Percentiles rank a stretch among this genome's conserved stretches.
Evolutionary conservation across 2,113 vertebrate genomes (phyloP).

Genomic region (Chitala chitala): DNA sequence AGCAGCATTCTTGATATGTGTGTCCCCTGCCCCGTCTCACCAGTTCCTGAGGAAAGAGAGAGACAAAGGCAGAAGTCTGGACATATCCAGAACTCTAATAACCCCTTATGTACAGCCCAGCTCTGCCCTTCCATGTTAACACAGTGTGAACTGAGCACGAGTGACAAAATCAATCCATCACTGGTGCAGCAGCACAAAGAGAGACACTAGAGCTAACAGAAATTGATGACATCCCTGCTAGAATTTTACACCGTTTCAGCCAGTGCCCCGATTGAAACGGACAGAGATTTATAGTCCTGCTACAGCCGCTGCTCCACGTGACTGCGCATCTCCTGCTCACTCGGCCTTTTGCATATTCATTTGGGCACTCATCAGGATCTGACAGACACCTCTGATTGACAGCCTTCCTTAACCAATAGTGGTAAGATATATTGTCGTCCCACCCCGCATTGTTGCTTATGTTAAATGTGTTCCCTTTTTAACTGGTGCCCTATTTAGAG

Average conservation of each 20-base stretch:
- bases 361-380: conserved; percentile 83
- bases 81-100: conserved; percentile 71
- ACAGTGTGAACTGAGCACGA: conserved; percentile 96
- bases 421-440: not conserved
- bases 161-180: conserved; percentile 99
- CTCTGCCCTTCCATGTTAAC: conserved; percentile 97
- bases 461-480: not conserved
- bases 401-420: conserved; percentile 51
- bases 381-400: conserved; percentile 85
- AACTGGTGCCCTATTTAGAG: not conserved
- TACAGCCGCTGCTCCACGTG: conserved; percentile 77
- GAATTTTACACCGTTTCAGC: conserved; percentile 96
- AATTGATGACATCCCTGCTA: conserved; percentile 98
- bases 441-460: not conserved
- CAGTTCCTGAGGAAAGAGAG: conserved; percentile 23
- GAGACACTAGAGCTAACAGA: conserved; percentile 98
- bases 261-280: conserved; percentile 93
- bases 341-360: conserved; percentile 96
- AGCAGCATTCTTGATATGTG: not conserved
- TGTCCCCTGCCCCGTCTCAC: conserved; percentile 21
- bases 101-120: conserved; percentile 83
- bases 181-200: conserved; percentile 75
- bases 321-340: conserved; percentile 79
- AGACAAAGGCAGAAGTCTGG: conserved; percentile 61
- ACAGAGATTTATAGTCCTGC: conserved; percentile 99